A percentile compares a stretch with the other conserved stretches of the same genome.
phyloP scores from a whole-genome alignment of 2,113 vertebrate genomes.

The Calypte anna region DNA sequence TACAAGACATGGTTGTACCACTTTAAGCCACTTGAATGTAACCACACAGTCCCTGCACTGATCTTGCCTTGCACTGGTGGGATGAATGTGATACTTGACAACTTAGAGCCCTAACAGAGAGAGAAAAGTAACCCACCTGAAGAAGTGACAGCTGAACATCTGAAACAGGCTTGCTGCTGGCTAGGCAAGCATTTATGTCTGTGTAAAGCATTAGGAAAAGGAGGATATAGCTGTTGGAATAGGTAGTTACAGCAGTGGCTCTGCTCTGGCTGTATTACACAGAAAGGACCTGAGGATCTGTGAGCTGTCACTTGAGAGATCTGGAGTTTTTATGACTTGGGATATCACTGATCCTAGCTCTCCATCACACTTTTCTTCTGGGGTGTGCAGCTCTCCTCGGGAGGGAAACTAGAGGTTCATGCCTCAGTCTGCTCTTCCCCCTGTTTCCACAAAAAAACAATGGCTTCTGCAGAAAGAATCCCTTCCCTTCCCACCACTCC shows the following conservation, averaged over 20 bases:
- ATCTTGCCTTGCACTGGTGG: background rate
- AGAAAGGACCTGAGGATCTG: background rate
- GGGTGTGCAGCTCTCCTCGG: background rate
- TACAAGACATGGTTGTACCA: background rate
- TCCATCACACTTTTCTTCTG: background rate
- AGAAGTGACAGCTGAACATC: background rate
- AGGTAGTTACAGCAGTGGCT: background rate
- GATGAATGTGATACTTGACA: background rate
- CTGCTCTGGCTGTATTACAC: background rate
- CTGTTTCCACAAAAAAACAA: background rate
- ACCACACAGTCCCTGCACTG: background rate
- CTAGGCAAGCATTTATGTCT: background rate
- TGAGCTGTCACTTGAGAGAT: background rate
- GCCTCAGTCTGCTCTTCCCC: background rate
- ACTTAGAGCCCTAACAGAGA: background rate
- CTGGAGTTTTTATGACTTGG: background rate
- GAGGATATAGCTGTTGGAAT: background rate
- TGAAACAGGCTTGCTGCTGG: background rate
- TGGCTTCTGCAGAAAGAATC: background rate
- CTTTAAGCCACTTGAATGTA: background rate
- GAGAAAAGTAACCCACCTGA: background rate
- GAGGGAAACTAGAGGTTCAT: background rate
- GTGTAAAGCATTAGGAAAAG: background rate
- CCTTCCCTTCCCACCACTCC: background rate
- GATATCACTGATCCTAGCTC: background rate